Evolutionary conservation across 2,797 vertebrate genomes (phyloP).

Genomic region (Clamator glandarius): DNA sequence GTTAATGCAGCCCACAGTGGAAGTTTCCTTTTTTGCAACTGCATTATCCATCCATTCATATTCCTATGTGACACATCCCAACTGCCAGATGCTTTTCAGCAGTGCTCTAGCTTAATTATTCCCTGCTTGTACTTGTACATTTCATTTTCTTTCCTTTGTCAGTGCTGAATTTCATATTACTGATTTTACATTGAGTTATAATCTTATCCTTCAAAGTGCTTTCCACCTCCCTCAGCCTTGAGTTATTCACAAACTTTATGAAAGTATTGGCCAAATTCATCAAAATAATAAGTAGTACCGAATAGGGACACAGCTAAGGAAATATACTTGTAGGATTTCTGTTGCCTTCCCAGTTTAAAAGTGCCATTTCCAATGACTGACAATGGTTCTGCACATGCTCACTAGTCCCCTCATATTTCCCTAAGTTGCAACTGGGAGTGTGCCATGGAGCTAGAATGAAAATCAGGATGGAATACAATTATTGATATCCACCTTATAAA

Average conservation of each 20-base stretch:
- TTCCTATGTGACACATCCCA: not conserved
- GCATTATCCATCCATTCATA: conserved; percentile 9
- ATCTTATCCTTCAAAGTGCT: not conserved
- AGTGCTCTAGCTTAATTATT: conserved; percentile 36
- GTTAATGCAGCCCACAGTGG: not conserved
- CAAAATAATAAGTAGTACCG: not conserved
- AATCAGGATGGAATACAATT: not conserved
- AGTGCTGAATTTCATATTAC: conserved; percentile 23
- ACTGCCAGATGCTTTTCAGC: conserved; percentile 29
- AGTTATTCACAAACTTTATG: not conserved
- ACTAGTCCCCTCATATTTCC: not conserved
- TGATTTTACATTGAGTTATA: not conserved
- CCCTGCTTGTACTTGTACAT: not conserved
- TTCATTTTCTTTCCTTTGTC: conserved; percentile 27
- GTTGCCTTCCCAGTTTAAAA: not conserved
- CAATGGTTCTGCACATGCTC: not conserved
- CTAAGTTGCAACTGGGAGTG: not conserved
- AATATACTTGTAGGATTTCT: not conserved
- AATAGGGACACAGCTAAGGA: not conserved
- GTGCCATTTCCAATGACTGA: not conserved
- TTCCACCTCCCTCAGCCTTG: not conserved
- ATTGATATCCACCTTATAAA: not conserved
- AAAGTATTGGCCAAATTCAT: not conserved
- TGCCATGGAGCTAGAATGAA: not conserved
- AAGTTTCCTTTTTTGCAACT: conserved; percentile 1